Base-by-base conservation (phyloP, 2,797 vertebrate species). In the Leptoclinus maculatus region DNA sequence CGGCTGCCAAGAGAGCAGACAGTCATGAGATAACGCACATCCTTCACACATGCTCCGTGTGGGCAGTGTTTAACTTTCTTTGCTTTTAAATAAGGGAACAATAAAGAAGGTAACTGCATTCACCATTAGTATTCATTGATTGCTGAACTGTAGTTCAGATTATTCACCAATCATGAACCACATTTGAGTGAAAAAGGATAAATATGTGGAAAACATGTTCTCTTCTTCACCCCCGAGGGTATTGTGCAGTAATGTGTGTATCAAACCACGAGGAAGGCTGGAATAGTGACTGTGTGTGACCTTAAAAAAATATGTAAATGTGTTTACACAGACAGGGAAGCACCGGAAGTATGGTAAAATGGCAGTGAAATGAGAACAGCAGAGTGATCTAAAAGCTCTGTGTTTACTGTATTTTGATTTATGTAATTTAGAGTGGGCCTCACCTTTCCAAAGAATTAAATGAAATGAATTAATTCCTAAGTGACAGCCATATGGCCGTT, bases 401-500 rank as follows among this genome's bases (percentile, higher is more conserved):
- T 76, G 41, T 45, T 12, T 23, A 51, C 65, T 79, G 25, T 36
- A 54, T 47, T 65, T 81, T 78, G 21, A 63, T 85, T 70, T 62
- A 72, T 36, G 66, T 57, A 25, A 84, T 82, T 88, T 38, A 71
- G 38, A 83, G 57, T 49, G 43, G 68, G 23, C 27, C 32, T 41
- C 51, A 84, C 69, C 76, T 89, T 79, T 76, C 78, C 76, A 70
- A 78, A 63, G 23, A 78, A 74, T 78, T 72, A 87, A 87, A 87
- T 82, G 43, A 79, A 80, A 88, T 73, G 66, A 82, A 91, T 93
- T 83, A 73, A 88, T 85, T 87, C 83, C 82, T 87, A 80, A 87
- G 81, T 87, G 82, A 89, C 70, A 70, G 79, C 83, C 87, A 90
- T 89, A 92, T 92, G 93, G 89, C 83, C 63, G 73, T 69, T 88